Base-by-base conservation (phyloP, 2,797 vertebrate genomes). In the Bradypodion pumilum region DNA sequence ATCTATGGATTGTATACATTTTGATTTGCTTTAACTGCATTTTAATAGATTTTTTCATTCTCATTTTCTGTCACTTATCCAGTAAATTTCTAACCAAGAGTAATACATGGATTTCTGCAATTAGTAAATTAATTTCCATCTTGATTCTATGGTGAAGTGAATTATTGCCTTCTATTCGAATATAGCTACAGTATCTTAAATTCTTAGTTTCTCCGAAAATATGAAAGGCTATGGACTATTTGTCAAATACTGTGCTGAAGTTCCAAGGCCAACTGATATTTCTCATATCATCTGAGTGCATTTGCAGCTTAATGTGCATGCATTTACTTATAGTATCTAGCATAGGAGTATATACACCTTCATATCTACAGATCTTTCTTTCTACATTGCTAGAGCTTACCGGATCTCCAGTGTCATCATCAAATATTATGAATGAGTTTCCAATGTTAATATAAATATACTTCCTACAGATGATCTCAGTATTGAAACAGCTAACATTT, bases 401-500 rank as follows among this genome's bases (percentile, higher is more conserved):
- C 4, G 97, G 97, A 85, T 96, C 97, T 75, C 98, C 98, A 0
- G 95, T 96, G 91, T 98, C 97, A 9, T 98, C 96, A 5, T 98
- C 97, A 81, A 99, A 98, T 4, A 96, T 92, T 44, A 99, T 79
- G 80, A 96, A 90, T 3, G 98, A 97, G 82, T 95, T 95, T 25
- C 97, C 97, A 32, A 98, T 89, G 1, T 90, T 96, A 94, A 99
- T 96, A 59, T 96, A 94, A 81, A 99, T 82, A 5, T 96, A 96
- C 68, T 99, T 99, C 90, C 97, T 97, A 94, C 98, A 99, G 95
- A 97, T 96, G 46, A 97, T 93, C 23, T 98, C 97, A 44, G 95
- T 97, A 89, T 97, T 95, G 83, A 97, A 99, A 89, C 98, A 99
- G 93, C 98, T 97, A 10, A 99, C 81, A 81, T 99, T 99, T 89